Evolutionary conservation across 2,797 vertebrate genomes (phyloP), one percentile per base, ranked within the genome.

Genomic region (Xenentodon cancila): DNA sequence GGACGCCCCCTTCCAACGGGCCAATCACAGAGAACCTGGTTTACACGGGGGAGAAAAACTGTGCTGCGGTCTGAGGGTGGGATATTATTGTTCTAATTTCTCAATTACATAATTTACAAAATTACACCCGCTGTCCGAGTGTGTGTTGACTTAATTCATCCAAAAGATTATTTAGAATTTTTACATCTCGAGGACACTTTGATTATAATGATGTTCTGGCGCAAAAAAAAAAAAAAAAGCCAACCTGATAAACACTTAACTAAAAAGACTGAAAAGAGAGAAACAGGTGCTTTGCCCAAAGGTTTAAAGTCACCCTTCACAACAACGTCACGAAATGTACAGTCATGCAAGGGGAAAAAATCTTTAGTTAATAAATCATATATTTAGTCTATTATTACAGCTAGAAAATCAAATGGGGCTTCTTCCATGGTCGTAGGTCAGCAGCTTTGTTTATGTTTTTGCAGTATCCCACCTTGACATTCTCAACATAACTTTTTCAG

Each of bases 61-160:
- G 72, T 79, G 74, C 58, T 87, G 76, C 80, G 62, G 76, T 81
- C 46, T 67, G 70, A 82, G 73, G 80, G 82, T 86, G 79, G 77
- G 78, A 85, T 79, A 87, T 84, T 82, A 84, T 88, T 88, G 84
- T 89, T 87, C 82, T 80, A 83, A 81, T 88, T 88, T 89, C 77
- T 75, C 71, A 89, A 86, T 89, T 89, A 89, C 73, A 90, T 89
- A 88, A 89, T 82, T 88, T 65, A 74, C 58, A 73, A 69, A 70
- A 66, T 75, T 71, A 81, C 69, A 82, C 58, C 56, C 65, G 21
- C 43, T 34, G 25, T 43, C 64, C 59, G 60, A n/a, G n/a, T n/a
- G 48, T 16, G n/a, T 52, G 32, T 68, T 40, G 30, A 46, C 44
- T 68, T 34, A 7, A 47, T 64, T 46, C 59, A 55, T 46, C 16